These are phyloP conservation scores for Chrysomallon squamiferum DNA, from an alignment of 1,140 invertebrate genomes.

Conservation along the genomic window DNA sequence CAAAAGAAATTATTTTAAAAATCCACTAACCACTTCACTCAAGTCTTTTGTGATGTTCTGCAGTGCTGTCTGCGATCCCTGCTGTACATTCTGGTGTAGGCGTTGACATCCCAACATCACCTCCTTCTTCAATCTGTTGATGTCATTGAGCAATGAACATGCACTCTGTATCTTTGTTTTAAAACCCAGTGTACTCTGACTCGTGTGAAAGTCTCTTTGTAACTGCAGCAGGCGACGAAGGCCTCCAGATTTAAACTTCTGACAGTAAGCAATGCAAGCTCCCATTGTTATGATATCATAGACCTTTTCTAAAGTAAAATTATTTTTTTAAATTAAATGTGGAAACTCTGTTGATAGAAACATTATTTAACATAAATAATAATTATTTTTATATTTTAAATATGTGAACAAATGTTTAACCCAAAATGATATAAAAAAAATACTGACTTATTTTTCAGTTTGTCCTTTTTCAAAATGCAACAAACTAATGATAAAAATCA, in stretches of 20 bases:
- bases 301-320: constrained; percentile 74
- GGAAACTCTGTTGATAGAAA: no score
- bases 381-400: no score
- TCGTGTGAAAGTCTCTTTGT: constrained; percentile 71
- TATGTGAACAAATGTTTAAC: no score
- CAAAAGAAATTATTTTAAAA: no score
- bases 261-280: constrained; percentile 88
- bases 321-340: no score
- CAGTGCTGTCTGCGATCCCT: constrained; percentile 24
- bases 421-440: no score
- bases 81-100: constrained; percentile 31
- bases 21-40: constrained; percentile 32
- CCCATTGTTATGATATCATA: constrained; percentile 91
- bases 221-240: constrained; percentile 83
- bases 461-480: no score
- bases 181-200: constrained; percentile 38
- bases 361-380: no score
- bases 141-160: constrained; percentile 45
- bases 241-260: constrained; percentile 84
- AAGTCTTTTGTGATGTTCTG: constrained; percentile 19
- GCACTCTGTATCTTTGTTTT: constrained; percentile 44
- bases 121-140: constrained; percentile 38
- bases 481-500: no score
- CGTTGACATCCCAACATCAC: constrained; percentile 36
- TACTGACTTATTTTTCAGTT: no score